Base-by-base conservation (phyloP, 2,797 vertebrate species). In the Eulemur mongoz region DNA sequence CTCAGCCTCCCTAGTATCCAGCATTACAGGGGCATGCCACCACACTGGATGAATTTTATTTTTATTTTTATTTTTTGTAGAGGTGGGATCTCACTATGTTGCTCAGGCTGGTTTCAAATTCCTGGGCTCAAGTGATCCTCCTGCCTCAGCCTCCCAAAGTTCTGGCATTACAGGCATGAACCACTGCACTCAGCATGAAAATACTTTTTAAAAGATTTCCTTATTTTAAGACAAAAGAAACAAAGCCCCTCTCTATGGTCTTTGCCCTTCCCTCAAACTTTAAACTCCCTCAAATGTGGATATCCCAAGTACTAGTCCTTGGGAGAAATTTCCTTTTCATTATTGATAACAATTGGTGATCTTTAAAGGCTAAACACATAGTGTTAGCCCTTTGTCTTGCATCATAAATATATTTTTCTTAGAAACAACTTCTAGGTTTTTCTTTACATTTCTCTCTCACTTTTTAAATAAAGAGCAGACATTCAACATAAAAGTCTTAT, bases 151-250 rank as follows among this genome's bases (percentile, higher is more conserved):
- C 63, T n/a, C 32, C n/a, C 15, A 65, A n/a, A 35, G 63, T 65
- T 32, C 32, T 65, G 7, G 15, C 17, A 35, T 65, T 65, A 65
- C 17, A 65, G 32, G 32, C 15, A 18, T 65, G 32, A 65, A 35
- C 63, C n/a, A 4, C 63, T 65, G 32, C 17, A n/a, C 63, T 32
- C 7, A 18, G 63, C 32, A 18, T 65, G 81, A 93, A 91, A 95
- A 95, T 90, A 70, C 63, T 85, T 95, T 78, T 72, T 54, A 75
- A 81, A 93, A 91, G 18, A 73, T 93, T 84, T 93, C 72, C 90
- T 95, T 96, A 91, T n/a, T n/a, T n/a, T 92, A 95, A 95, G 85
- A 22, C 27, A 93, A 91, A 89, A 94, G 67, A 59, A 96, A 88
- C 30, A 93, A 95, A 83, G 69, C 22, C 57, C 32, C 91, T 80